These are phyloP conservation scores for Cantharis rustica DNA, from an alignment of 2,888 invertebrate species.

Conservation along the genomic window DNA sequence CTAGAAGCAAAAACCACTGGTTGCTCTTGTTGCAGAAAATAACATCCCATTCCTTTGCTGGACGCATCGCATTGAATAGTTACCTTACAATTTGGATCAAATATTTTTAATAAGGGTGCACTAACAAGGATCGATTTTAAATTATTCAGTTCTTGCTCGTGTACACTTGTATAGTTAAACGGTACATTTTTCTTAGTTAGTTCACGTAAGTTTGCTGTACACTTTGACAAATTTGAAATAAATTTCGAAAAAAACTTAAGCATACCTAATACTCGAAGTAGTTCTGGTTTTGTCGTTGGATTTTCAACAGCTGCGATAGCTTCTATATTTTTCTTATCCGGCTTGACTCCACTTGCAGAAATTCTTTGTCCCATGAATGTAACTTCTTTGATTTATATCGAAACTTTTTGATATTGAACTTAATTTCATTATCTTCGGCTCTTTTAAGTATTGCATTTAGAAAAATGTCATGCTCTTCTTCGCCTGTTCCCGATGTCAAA, in stretches of 20 bases:
- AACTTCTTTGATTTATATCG: constrained; percentile 37
- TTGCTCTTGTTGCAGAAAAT: neutral
- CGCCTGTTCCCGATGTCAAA: constrained; percentile 35
- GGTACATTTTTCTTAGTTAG: neutral
- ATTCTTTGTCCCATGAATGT: constrained; percentile 39
- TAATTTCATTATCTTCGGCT: constrained; percentile 37
- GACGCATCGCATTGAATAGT: neutral
- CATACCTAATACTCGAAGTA: neutral
- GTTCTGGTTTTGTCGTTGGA: neutral
- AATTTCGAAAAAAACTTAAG: neutral
- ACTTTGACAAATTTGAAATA: neutral
- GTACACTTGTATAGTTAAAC: neutral
- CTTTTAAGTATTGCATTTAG: constrained; percentile 36
- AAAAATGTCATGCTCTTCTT: constrained; percentile 37
- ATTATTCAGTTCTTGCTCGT: neutral
- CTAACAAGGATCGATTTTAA: neutral
- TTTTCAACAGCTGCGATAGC: neutral
- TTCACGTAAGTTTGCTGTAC: neutral
- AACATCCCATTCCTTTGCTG: neutral
- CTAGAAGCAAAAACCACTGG: constrained; percentile 28
- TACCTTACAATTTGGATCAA: neutral
- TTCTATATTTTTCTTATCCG: constrained; percentile 1
- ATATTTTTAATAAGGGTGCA: neutral
- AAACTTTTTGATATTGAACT: constrained; percentile 42
- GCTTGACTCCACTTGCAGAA: constrained; percentile 20